phyloP scores from a whole-genome alignment of 2,113 vertebrate genomes.

The Uria lomvia region DNA sequence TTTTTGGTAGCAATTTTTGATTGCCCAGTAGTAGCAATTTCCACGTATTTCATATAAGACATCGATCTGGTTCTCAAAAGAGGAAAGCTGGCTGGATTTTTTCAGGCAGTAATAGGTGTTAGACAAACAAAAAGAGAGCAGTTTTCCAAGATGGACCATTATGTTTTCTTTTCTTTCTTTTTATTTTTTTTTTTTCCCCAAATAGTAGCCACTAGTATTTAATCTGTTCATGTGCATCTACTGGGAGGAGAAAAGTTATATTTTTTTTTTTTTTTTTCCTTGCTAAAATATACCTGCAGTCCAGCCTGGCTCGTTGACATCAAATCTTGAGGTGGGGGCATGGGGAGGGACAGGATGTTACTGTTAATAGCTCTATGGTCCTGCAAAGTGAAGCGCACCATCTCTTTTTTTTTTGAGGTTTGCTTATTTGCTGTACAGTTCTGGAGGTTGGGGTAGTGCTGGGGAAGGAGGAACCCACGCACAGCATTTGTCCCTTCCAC shows the following conservation, averaged over 20 bases:
- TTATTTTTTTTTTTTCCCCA: too few species aligned
- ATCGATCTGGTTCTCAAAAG: neutral
- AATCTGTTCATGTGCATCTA: constrained; percentile 14
- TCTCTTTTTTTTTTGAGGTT: neutral
- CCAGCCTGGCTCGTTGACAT: neutral
- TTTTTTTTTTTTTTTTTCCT: too few species aligned
- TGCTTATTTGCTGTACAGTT: neutral
- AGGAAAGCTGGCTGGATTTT: neutral
- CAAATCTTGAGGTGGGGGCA: neutral
- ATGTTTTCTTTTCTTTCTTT: neutral
- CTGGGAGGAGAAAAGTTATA: neutral
- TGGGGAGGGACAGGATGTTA: neutral
- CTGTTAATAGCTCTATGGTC: neutral
- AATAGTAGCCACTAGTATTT: constrained; percentile 38
- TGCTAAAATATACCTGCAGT: neutral
- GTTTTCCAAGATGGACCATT: neutral
- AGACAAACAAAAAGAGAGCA: neutral
- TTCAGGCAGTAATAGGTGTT: neutral
- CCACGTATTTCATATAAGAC: neutral
- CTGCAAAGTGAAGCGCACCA: neutral
- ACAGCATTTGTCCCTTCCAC: neutral
- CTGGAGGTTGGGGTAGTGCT: neutral
- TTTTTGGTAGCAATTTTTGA: neutral
- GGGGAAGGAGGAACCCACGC: neutral
- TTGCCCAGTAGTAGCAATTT: neutral